phyloP scores from a whole-genome alignment of 2,797 vertebrate genomes.

The Pelobates cultripes region DNA sequence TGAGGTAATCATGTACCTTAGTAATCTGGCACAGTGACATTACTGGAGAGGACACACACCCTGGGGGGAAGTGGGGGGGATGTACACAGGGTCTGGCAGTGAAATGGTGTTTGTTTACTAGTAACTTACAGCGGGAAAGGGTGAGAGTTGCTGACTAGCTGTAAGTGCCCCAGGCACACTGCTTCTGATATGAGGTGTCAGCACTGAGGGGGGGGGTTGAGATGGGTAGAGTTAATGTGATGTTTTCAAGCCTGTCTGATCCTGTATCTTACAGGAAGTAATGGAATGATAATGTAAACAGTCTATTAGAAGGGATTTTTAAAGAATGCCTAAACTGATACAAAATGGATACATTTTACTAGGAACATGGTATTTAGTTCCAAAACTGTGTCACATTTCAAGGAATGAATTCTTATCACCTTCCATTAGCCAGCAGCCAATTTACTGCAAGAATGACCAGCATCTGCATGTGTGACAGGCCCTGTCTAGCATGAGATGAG shows the following conservation, averaged over 20 bases:
- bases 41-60: constrained; percentile 5
- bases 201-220: background rate
- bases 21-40: constrained; percentile 41
- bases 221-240: background rate
- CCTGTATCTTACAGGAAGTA: background rate
- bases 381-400: too few species aligned
- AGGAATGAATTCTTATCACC: too few species aligned
- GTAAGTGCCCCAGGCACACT: background rate
- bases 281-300: background rate
- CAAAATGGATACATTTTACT: too few species aligned
- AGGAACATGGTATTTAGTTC: too few species aligned
- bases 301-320: background rate
- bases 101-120: background rate
- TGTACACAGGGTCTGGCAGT: constrained; percentile 1
- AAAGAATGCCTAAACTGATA: background rate
- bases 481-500: background rate
- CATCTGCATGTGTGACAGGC: background rate
- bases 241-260: background rate
- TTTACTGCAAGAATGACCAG: background rate
- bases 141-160: background rate
- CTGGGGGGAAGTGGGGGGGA: background rate
- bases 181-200: constrained; percentile 7
- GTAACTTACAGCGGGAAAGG: constrained; percentile 13
- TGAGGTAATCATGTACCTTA: constrained; percentile 39
- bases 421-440: background rate